Base-by-base conservation (phyloP, 2,888 invertebrate genomes). In the Meandrusa payeni region DNA sequence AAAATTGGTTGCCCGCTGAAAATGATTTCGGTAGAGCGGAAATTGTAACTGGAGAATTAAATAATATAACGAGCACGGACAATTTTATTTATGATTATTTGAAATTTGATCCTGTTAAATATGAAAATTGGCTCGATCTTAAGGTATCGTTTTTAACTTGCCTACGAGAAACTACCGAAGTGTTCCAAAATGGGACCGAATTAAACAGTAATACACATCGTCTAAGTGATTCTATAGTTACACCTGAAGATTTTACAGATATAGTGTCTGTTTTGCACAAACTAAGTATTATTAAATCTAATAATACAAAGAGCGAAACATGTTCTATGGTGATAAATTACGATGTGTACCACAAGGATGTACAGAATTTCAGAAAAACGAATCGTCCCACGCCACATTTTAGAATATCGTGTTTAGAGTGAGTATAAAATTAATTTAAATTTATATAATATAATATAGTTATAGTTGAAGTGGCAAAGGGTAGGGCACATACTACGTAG, bases 291-390 rank as follows among this genome's bases (percentile, higher is more conserved):
- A 76, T 88, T 37, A 52, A 61, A 41, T 61, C 55, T 10, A 60
- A 65, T 40, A 66, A 63, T 38, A 55, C 51, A 5, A 26, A 58
- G 3, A 37, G 46, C 2, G 41, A 48, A 6, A 62, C 69, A 41
- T 57, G 46, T n/a, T n/a, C n/a, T 42, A 54, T 87, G 0, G 53
- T 32, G 6, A 55, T 88, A 24, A 61, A 77, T 57, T 89, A 78
- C 46, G 87, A 89, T 60, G 82, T 88, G 4, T 89, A 82, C 46
- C 75, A 78, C 36, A 78, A 79, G 48, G 69, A 85, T 59, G 72
- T 82, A 11, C 74, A 73, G 42, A 73, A 78, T 52, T 83, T 83
- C 45, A 76, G 59, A 41, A 89, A 88, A 53, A 64, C 69, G 0
- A 62, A 69, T 43, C 72, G 64, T 23, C 82, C 87, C 0, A 67